These are phyloP conservation scores for Borostomias antarcticus DNA, from an alignment of 2,797 vertebrate genomes.

Conservation along the genomic window DNA sequence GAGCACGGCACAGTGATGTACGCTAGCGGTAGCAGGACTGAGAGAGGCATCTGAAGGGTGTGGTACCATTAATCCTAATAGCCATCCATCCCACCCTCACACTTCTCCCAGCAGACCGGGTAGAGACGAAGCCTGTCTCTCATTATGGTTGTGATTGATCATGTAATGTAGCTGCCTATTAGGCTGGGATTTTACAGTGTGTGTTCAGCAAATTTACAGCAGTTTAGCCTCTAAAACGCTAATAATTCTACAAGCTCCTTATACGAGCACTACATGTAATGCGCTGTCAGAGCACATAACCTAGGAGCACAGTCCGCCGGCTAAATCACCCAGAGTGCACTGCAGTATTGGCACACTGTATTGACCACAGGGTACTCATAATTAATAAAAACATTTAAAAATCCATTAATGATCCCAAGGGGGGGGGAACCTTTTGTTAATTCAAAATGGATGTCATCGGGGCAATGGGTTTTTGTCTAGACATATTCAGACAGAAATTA, in stretches of 20 bases:
- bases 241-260: no score
- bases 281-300: slow-evolving; percentile 10
- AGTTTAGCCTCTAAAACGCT: no score
- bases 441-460: no score
- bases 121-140: slow-evolving; percentile 37
- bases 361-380: slow-evolving; percentile 2
- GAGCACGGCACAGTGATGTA: slow-evolving; percentile 44
- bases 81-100: slow-evolving; percentile 46
- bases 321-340: slow-evolving; percentile 1
- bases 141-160: slow-evolving; percentile 45
- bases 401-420: no score
- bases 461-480: no score
- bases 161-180: slow-evolving; percentile 12
- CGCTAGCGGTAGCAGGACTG: slow-evolving; percentile 60
- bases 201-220: no score
- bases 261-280: no score
- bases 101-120: slow-evolving; percentile 38
- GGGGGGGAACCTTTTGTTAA: no score
- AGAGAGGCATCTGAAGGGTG: slow-evolving; percentile 28
- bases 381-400: no score
- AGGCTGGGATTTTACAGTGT: neutral
- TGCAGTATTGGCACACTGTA: neutral
- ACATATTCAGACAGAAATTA: no score
- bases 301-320: slow-evolving; percentile 3
- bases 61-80: slow-evolving; percentile 14